Evolutionary conservation across 2,888 invertebrate genomes (phyloP).

Genomic region (Chymomyza caudatula): DNA sequence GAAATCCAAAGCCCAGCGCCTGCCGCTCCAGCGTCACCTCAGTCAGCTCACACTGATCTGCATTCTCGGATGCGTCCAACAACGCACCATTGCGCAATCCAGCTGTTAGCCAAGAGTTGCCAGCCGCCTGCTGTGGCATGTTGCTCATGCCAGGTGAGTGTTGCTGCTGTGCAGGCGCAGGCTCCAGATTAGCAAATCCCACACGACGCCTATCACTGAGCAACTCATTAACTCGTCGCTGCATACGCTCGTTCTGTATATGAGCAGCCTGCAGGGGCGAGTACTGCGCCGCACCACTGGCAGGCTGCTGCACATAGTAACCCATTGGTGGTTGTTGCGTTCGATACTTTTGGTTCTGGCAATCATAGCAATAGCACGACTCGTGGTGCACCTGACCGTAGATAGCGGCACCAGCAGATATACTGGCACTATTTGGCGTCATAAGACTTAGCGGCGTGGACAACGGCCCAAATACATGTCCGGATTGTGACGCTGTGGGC

Average conservation of each 20-base stretch:
- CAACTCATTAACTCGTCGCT: conserved; percentile 76
- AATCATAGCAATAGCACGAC: conserved; percentile 77
- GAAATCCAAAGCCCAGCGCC: conserved; percentile 97
- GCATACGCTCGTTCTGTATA: conserved; percentile 75
- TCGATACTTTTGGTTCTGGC: conserved; percentile 73
- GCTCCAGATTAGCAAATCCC: conserved; percentile 76
- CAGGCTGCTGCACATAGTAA: conserved; percentile 47
- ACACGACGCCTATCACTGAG: conserved; percentile 75
- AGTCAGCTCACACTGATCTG: conserved; percentile 73
- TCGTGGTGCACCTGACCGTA: conserved; percentile 67
- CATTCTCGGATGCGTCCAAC: conserved; percentile 56
- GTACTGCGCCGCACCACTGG: conserved; percentile 46
- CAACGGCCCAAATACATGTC: conserved; percentile 17
- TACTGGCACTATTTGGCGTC: conserved; percentile 30
- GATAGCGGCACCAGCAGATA: conserved; percentile 57
- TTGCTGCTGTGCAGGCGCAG: conserved; percentile 30
- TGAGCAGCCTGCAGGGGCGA: conserved; percentile 72
- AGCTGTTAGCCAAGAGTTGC: conserved; percentile 36
- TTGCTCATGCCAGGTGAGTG: conserved; percentile 21
- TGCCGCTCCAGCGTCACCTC: conserved; percentile 90
- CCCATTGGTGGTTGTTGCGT: conserved; percentile 45
- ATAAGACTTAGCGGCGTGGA: conserved; percentile 25
- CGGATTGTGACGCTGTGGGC: not conserved
- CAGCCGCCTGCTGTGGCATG: conserved; percentile 52
- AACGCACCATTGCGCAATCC: conserved; percentile 42